A percentile compares a stretch with the other conserved stretches of the same genome.
Conservation (phyloP, 2,888 invertebrate species). For the Ornithoptera priamus region DNA sequence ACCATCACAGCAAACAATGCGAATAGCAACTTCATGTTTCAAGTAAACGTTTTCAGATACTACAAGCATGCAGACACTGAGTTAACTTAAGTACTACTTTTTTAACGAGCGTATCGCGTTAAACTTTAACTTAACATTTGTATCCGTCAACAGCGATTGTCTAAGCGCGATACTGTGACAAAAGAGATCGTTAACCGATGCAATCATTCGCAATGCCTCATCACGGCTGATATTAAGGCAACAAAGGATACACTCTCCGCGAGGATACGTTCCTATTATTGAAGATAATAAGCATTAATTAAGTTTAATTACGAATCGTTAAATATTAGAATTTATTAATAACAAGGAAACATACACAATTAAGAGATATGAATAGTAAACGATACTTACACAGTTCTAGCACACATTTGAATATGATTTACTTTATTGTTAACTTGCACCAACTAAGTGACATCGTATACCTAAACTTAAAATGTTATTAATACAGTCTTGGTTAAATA, state of each 20-base stretch:
- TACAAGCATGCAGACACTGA: neutral
- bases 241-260: constrained; percentile 1
- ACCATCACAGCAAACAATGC: constrained; percentile 13
- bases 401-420: too few species aligned
- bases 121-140: constrained; percentile 1
- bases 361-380: too few species aligned
- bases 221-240: neutral
- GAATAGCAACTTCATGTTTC: constrained; percentile 16
- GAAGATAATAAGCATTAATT: neutral
- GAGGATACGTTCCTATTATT: neutral
- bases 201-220: constrained; percentile 11
- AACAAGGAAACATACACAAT: neutral
- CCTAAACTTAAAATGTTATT: too few species aligned
- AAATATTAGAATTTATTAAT: neutral
- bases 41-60: neutral
- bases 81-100: constrained; percentile 10
- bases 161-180: neutral
- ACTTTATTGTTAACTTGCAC: too few species aligned
- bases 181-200: constrained; percentile 2
- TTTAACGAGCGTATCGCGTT: neutral
- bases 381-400: too few species aligned
- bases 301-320: neutral
- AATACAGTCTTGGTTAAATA: too few species aligned
- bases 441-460: too few species aligned
- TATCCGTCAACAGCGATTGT: constrained; percentile 3